phyloP scores from a whole-genome alignment of 2,797 vertebrate species.

The Parauchenoglanis ngamensis region DNA sequence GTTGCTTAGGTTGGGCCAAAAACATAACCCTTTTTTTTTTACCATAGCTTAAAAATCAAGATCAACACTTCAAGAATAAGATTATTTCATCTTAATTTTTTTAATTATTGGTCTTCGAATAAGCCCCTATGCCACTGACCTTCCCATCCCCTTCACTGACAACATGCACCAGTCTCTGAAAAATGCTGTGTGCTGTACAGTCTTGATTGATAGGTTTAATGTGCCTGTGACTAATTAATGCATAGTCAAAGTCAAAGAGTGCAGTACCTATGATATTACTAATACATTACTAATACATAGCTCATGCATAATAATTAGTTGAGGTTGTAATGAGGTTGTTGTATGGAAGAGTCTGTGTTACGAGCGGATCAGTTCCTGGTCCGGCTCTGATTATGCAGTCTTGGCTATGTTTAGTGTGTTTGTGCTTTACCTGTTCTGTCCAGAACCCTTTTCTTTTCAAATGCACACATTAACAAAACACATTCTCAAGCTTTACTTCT shows the following conservation, averaged over 20 bases:
- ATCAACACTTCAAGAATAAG: neutral
- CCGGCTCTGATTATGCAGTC: neutral
- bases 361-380: neutral
- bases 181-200: neutral
- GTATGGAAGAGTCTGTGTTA: neutral
- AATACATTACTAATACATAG: slow-evolving; percentile 19
- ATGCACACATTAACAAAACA: neutral
- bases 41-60: neutral
- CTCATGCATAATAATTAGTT: slow-evolving; percentile 3
- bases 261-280: neutral
- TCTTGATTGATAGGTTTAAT: neutral
- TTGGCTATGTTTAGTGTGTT: neutral
- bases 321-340: neutral
- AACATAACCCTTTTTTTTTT: neutral
- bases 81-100: neutral
- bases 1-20: neutral
- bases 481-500: neutral
- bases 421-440: neutral
- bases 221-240: slow-evolving; percentile 7
- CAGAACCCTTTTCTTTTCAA: neutral
- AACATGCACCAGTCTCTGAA: neutral
- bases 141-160: neutral
- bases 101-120: neutral
- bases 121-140: neutral
- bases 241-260: neutral